These are phyloP conservation scores for Cyclina sinensis DNA, from an alignment of 1,140 invertebrate species.

Conservation along the genomic window DNA sequence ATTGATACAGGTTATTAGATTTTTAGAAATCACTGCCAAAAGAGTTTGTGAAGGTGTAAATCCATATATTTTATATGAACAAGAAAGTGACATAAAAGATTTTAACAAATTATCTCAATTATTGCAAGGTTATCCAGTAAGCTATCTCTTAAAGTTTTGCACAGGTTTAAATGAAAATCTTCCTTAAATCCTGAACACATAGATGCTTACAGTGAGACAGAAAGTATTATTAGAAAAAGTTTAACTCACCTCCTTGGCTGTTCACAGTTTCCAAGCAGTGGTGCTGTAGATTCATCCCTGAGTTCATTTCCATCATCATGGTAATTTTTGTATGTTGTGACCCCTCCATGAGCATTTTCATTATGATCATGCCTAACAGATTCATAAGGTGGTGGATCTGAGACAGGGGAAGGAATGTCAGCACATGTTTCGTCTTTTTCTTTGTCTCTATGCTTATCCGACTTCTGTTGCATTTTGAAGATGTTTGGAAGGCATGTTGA, in stretches of 20 bases:
- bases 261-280: constrained; percentile 73
- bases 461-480: constrained; percentile 80
- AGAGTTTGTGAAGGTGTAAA: too few relatives aligned
- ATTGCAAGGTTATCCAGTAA: too few relatives aligned
- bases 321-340: constrained; percentile 67
- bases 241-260: constrained; percentile 70
- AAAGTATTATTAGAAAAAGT: neutral
- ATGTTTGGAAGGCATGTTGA: constrained; percentile 83
- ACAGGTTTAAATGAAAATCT: too few relatives aligned
- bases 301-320: constrained; percentile 73
- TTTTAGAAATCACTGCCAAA: too few relatives aligned
- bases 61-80: too few relatives aligned
- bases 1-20: too few relatives aligned
- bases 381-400: constrained; percentile 79
- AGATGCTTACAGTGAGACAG: neutral
- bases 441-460: constrained; percentile 77
- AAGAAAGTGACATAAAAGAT: too few relatives aligned
- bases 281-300: constrained; percentile 78
- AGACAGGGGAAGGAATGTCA: constrained; percentile 78
- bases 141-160: too few relatives aligned
- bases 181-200: too few relatives aligned
- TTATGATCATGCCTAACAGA: constrained; percentile 64
- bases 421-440: constrained; percentile 74
- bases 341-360: constrained; percentile 52
- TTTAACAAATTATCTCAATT: too few relatives aligned